Percentiles rank a stretch among this genome's conserved stretches.
Conservation (phyloP, 2,797 vertebrate genomes). For the Anableps anableps region DNA sequence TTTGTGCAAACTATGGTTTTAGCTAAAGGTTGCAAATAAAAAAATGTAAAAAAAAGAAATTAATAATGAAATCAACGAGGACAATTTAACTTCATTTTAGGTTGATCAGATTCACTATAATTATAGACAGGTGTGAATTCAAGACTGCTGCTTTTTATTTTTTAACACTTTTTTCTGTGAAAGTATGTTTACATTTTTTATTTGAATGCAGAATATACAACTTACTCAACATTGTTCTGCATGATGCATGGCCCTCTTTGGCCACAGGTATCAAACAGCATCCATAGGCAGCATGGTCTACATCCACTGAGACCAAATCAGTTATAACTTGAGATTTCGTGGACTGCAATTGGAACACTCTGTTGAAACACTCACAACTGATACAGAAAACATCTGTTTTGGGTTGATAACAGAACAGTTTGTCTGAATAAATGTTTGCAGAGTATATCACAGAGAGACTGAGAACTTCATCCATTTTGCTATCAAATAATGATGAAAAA, state of each 20-base stretch:
- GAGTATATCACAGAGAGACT: background rate
- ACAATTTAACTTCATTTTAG: background rate
- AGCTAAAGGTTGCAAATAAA: background rate
- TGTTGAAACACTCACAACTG: background rate
- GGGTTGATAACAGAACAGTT: background rate
- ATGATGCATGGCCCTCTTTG: background rate
- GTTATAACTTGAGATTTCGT: background rate
- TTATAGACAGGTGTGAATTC: background rate
- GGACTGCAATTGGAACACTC: background rate
- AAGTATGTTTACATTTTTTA: no score
- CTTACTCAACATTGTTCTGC: background rate
- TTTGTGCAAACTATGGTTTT: background rate
- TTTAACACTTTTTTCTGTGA: background rate
- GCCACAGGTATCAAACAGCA: background rate
- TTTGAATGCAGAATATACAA: no score
- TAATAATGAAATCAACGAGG: no score
- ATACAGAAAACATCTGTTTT: background rate
- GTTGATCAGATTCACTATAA: background rate
- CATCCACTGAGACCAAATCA: background rate
- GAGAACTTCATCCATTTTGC: background rate
- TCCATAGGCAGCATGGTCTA: background rate
- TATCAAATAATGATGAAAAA: background rate
- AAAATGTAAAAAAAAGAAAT: background rate
- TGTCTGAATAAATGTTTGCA: background rate
- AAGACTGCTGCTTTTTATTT: background rate